These are phyloP conservation scores for Elmis aenea DNA, from an alignment of 2,888 invertebrate species.

Conservation along the genomic window DNA sequence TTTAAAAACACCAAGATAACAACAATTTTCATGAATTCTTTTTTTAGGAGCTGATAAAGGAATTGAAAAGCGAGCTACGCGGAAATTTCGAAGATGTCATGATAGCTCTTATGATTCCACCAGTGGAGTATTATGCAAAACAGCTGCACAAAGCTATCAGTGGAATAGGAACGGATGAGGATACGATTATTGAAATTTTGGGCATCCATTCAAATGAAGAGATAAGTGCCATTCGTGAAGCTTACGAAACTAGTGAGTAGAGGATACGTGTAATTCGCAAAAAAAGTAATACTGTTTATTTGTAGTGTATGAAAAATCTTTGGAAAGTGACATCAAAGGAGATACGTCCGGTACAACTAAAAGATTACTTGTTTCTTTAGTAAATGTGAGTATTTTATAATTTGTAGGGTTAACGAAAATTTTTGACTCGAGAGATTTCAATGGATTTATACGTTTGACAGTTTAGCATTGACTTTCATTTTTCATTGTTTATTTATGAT, in stretches of 20 bases:
- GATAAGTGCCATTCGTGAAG: conserved; percentile 69
- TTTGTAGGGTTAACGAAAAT: background rate
- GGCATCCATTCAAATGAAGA: conserved; percentile 81
- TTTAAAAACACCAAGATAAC: too few relatives aligned
- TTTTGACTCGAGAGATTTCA: background rate
- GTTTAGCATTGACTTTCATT: too few relatives aligned
- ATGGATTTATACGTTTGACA: too few relatives aligned
- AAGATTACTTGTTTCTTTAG: conserved; percentile 78
- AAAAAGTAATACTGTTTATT: conserved; percentile 29
- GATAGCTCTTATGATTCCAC: conserved; percentile 76
- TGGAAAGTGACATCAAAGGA: conserved; percentile 77
- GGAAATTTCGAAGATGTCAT: conserved; percentile 84
- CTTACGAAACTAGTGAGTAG: conserved; percentile 69
- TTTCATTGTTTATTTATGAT: too few relatives aligned
- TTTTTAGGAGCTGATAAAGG: conserved; percentile 65
- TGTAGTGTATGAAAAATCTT: conserved; percentile 70
- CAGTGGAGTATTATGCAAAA: conserved; percentile 76
- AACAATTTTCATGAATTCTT: background rate
- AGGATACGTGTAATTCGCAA: conserved; percentile 11
- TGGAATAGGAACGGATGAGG: conserved; percentile 78
- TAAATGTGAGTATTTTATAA: conserved; percentile 49
- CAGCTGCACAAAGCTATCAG: conserved; percentile 76
- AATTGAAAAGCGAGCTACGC: conserved; percentile 81
- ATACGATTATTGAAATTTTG: conserved; percentile 79
- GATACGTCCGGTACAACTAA: conserved; percentile 92